phyloP scores from a whole-genome alignment of 2,888 invertebrate species.

The Cabera pusaria region DNA sequence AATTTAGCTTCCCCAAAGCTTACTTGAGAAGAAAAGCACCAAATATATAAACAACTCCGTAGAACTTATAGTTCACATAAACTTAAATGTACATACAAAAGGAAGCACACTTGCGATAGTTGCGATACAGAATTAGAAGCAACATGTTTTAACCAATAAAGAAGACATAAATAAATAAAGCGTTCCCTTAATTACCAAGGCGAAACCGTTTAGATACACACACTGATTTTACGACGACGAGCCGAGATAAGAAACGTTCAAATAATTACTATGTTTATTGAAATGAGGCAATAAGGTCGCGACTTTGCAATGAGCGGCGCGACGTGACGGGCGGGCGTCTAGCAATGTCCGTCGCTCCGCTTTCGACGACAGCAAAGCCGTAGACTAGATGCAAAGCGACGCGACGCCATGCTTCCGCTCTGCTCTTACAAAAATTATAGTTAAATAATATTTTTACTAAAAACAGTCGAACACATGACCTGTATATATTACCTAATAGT shows the following conservation, averaged over 20 bases:
- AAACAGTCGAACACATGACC: too few relatives aligned
- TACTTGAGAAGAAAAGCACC: too few relatives aligned
- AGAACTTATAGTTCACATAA: too few relatives aligned
- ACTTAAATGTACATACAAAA: too few relatives aligned
- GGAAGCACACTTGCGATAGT: slow-evolving; percentile 1
- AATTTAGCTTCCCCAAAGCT: too few relatives aligned
- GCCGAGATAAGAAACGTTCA: slow-evolving; percentile 24
- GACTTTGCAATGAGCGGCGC: slow-evolving; percentile 11
- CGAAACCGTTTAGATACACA: slow-evolving; percentile 31
- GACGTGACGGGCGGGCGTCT: slow-evolving; percentile 14
- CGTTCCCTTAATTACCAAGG: slow-evolving; percentile 38
- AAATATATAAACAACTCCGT: too few relatives aligned
- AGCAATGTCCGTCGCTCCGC: slow-evolving; percentile 1
- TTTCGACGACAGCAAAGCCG: too few relatives aligned
- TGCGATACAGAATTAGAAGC: slow-evolving; percentile 26
- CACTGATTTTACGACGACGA: slow-evolving; percentile 29
- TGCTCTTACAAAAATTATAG: too few relatives aligned
- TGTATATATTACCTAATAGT: too few relatives aligned
- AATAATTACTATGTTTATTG: slow-evolving; percentile 36
- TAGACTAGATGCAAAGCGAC: too few relatives aligned
- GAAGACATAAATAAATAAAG: slow-evolving; percentile 39
- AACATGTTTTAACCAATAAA: slow-evolving; percentile 33
- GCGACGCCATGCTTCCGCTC: neutral
- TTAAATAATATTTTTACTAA: too few relatives aligned
- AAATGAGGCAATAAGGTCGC: slow-evolving; percentile 31